These are phyloP conservation scores for Leptopilina drosophilae DNA, from an alignment of 2,888 invertebrate species.

Conservation along the genomic window DNA sequence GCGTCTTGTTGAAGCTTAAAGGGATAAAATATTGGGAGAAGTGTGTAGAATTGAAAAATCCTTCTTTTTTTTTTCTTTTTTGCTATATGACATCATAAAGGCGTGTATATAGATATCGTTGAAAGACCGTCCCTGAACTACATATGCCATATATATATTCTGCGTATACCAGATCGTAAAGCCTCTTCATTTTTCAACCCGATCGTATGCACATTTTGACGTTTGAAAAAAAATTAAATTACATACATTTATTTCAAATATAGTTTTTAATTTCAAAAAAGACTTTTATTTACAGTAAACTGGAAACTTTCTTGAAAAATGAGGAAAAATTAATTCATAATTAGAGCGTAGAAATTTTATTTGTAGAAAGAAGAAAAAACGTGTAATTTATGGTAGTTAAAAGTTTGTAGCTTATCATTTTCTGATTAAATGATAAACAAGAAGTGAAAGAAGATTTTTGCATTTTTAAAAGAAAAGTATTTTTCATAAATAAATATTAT, in stretches of 20 bases:
- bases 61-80: not conserved
- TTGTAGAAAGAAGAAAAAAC: not conserved
- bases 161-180: slow-evolving; percentile 10
- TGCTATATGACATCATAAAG: slow-evolving; percentile 17
- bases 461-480: too few relatives aligned
- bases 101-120: not conserved
- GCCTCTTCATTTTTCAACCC: not conserved
- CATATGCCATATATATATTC: slow-evolving; percentile 1
- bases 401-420: not conserved
- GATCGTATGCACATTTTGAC: not conserved
- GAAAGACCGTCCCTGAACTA: slow-evolving; percentile 30
- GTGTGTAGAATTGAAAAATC: slow-evolving; percentile 1
- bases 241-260: not conserved
- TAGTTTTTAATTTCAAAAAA: not conserved
- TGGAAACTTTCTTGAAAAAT: not conserved
- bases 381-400: slow-evolving; percentile 3
- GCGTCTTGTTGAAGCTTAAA: not conserved
- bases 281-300: not conserved
- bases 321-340: not conserved
- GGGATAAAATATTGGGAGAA: slow-evolving; percentile 5
- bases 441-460: too few relatives aligned
- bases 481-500: too few relatives aligned
- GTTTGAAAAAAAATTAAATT: not conserved
- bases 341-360: not conserved
- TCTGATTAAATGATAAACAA: not conserved